Evolutionary conservation across 2,888 invertebrate genomes (phyloP), one percentile per base, ranked within the genome.

Genomic region (Drosophila borborema): DNA sequence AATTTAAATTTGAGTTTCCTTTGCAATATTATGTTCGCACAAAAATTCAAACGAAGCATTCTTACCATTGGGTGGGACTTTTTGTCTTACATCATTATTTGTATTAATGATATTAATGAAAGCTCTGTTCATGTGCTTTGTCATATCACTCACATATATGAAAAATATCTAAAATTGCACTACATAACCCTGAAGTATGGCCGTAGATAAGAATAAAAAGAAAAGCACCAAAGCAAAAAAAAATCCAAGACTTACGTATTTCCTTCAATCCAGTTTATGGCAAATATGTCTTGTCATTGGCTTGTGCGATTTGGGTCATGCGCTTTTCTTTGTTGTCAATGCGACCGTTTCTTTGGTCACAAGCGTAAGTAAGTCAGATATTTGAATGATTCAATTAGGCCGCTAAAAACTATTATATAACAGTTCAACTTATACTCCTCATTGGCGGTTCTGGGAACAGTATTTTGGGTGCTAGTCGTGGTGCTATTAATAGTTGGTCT

Each of bases 401-500:
- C 38, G 23, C 23, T 38, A 18, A 60, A 48, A 8, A 54, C 20
- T 0, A 56, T 23, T 10, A 5, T 40, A n/a, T n/a, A 46, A 12
- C 18, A 81, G 85, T 58, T 74, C 5, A 66, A 64, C 49, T 4
- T 81, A 9, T 79, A 56, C 43, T 72, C 86, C 9, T 20, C 41
- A 12, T 60, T 89, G 38, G 88, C 88, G 4, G 49, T 89, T 4
- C 12, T 82, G 28, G 86, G 90, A 9, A 75, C 86, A 8, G 58
- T 80, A 45, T 81, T 86, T 51, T 86, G 86, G 86, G 64, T 80
- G 9, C 53, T 76, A 3, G 64, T 83, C 54, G 86, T 81, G 1
- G 53, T 86, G 16, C 2, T 81, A n/a, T 49, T 90, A 5, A 23
- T 90, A 28, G 77, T 90, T 54, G 86, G 86, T 2, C 60, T 86